Conservation (phyloP, 1,140 invertebrate species). For the Coelopa frigida region DNA sequence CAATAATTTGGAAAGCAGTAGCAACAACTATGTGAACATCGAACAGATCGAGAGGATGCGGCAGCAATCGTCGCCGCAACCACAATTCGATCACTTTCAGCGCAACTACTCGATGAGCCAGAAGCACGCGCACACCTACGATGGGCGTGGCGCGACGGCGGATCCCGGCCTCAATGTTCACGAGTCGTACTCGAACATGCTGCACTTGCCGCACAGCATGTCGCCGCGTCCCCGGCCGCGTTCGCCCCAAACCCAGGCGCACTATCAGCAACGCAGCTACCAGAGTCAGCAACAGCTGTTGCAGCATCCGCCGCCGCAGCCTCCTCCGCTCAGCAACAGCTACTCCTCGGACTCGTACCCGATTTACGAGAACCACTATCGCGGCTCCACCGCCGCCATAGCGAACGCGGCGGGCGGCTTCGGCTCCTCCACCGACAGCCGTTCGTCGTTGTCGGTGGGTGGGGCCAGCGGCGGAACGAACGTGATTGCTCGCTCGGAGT, state of each 20-base stretch:
- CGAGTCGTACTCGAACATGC: constrained; percentile 32
- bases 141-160: constrained; percentile 23
- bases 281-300: neutral
- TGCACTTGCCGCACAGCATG: constrained; percentile 20
- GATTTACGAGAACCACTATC: constrained; percentile 41
- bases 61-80: constrained; percentile 31
- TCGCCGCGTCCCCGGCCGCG: constrained; percentile 23
- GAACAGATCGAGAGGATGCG: constrained; percentile 49
- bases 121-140: constrained; percentile 30
- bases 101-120: constrained; percentile 40
- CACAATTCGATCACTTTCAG: constrained; percentile 22
- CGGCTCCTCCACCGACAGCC: constrained; percentile 18
- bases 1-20: constrained; percentile 33
- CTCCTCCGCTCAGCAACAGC: constrained; percentile 21
- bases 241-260: constrained; percentile 25
- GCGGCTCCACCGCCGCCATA: constrained; percentile 21
- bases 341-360: constrained; percentile 39
- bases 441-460: constrained; percentile 23
- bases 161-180: constrained; percentile 18
- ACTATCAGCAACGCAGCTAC: constrained; percentile 24
- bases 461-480: constrained; percentile 1
- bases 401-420: constrained; percentile 1
- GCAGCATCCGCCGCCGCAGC: no score
- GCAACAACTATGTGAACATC: constrained; percentile 51
- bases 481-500: constrained; percentile 42